These are phyloP conservation scores for Cotesia glomerata DNA, from an alignment of 1,140 invertebrate species.

Conservation along the genomic window DNA sequence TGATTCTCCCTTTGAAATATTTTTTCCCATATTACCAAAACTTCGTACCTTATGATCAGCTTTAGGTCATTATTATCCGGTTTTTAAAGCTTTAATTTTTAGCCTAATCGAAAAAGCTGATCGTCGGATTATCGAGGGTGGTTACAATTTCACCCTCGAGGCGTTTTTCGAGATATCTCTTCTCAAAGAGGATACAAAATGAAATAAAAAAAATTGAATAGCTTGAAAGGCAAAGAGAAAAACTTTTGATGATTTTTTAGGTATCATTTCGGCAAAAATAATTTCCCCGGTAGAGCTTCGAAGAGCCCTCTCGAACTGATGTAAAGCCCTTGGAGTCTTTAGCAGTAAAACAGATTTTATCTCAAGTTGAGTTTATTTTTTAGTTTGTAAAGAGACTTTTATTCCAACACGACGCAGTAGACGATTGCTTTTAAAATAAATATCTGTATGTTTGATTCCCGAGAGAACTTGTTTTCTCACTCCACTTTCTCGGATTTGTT, in stretches of 20 bases:
- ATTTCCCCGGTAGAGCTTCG: neutral
- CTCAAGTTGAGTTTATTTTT: constrained; percentile 11
- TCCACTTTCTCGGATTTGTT: constrained; percentile 17
- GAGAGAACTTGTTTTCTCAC: neutral
- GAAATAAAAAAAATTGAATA: constrained; percentile 6
- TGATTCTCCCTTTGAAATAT: neutral
- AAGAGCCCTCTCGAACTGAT: neutral
- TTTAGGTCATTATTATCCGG: constrained; percentile 30
- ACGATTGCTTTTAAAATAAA: neutral
- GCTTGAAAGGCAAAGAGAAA: neutral
- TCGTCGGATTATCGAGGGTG: constrained; percentile 31
- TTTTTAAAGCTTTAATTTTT: constrained; percentile 19
- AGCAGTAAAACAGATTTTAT: constrained; percentile 10
- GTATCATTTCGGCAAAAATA: neutral
- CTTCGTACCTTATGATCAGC: constrained; percentile 7
- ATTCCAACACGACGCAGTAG: neutral
- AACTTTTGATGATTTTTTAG: neutral
- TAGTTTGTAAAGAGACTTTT: constrained; percentile 8
- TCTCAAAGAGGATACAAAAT: neutral
- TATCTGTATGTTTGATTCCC: neutral
- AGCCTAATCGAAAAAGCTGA: constrained; percentile 47
- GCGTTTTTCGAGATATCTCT: neutral
- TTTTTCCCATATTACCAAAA: neutral
- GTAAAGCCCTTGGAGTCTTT: neutral
- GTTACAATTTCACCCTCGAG: constrained; percentile 15